Base-by-base conservation (phyloP, 2,113 vertebrate species). In the Cynoglossus semilaevis region DNA sequence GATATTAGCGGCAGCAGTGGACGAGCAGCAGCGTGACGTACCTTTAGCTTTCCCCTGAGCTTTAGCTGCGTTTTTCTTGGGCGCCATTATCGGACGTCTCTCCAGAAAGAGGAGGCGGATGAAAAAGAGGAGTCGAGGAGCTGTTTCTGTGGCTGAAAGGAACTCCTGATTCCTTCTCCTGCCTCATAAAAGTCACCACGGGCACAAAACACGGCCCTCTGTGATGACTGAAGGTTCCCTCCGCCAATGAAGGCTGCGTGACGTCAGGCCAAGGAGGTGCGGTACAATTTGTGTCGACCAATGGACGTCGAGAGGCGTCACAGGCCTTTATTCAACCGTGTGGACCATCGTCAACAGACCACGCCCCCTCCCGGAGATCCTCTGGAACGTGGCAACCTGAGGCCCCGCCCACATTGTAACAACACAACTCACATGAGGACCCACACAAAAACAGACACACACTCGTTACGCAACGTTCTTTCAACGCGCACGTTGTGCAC, bases 381-480 rank as follows among this genome's bases (percentile, higher is more conserved):
- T 50, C 75, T 79, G 60, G 86, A 88, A 88, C 88, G 86, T 89
- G 88, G 86, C 88, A 89, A 84, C 22, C 22, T 6, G 22, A 29
- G 22, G 22, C 22, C 22, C 22, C 22, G 22, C 22, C 22, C 22
- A 29, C 22, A 4, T 2, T 29, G 6, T 29, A 2, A 29, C 22
- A 29, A 29, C 22, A 29, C 22, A 2, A 6, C 6, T 6, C 22
- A 29, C 22, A 29, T 6, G n/a, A n/a, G n/a, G n/a, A 29, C 22
- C 6, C 22, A 29, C 22, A 29, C n/a, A n/a, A n/a, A n/a, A n/a
- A n/a, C n/a, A n/a, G n/a, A n/a, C 22, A 41, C 38, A 1, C 9
- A 41, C 38, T 11, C 10, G 38, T 41, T 41, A 41, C 38, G 38
- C 14, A 41, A 41, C 37, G 37, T 29, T 29, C 6, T 29, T 29